A percentile compares a stretch with the other conserved stretches of the same genome.
Conservation (phyloP, 2,113 vertebrate genomes). For the Bombycilla garrulus region DNA sequence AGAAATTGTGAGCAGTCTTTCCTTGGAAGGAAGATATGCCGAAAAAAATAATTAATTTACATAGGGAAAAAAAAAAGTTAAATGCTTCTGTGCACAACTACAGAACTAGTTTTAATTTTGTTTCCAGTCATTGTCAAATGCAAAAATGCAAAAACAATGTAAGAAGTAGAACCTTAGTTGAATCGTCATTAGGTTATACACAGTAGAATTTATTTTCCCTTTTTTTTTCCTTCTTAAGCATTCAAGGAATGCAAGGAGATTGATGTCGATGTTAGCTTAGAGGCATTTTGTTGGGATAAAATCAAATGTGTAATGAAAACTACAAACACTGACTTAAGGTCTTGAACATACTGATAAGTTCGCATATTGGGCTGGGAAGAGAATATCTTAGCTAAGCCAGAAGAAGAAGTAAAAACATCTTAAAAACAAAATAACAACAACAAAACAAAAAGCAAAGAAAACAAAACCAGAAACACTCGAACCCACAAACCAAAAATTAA, state of each 20-base stretch:
- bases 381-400: not conserved
- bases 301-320: not conserved
- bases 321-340: not conserved
- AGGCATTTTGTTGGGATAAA: not conserved
- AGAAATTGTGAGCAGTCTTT: not conserved
- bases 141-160: not conserved
- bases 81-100: not conserved
- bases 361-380: not conserved
- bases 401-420: not conserved
- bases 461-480: not conserved
- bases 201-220: not conserved
- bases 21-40: not conserved
- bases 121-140: not conserved
- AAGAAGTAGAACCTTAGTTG: not conserved
- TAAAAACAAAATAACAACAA: not conserved
- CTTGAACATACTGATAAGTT: not conserved
- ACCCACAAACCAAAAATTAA: not conserved
- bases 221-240: not conserved
- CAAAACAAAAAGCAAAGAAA: not conserved
- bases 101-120: not conserved
- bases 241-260: not conserved
- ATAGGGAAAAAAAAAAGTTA: not conserved
- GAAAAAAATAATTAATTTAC: not conserved
- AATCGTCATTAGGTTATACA: not conserved
- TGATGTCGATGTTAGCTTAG: not conserved